Base-by-base conservation (phyloP, 23 tunicate genomes). In the Halocynthia aurantium region DNA sequence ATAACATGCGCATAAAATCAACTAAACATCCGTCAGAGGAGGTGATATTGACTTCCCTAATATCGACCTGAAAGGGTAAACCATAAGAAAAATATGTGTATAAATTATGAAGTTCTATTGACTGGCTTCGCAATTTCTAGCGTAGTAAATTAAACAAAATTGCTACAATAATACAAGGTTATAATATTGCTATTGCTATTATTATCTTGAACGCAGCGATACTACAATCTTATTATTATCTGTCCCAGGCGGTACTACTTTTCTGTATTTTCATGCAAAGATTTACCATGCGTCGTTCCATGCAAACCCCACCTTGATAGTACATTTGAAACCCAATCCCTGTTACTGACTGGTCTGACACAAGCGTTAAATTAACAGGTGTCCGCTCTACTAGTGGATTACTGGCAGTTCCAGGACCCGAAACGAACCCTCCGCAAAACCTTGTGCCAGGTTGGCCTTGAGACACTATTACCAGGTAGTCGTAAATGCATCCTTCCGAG, bases 401-500 rank as follows among this genome's bases (percentile, higher is more conserved):
- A 4, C 49, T 55, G 10, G 60, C 80, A 7, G 56, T 61, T 12
- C 49, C 70, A 40, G 31, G 49, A 65, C 10, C 9, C 19, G 70
- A 65, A 31, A 31, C 44, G 4, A 31, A 40, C 19, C 69, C 57
- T 6, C 93, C 86, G 80, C 93, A 87, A 53, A 81, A 71, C 77
- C 77, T 87, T 62, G 71, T 72, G 62, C 65, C 83, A 7, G 80
- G 31, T 52, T 71, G 51, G 12, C 71, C 86, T 50, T 70, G 54
- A 18, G 82, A 82, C 13, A 56, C 61, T 60, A 87, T 21, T 6
- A 83, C 62, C 20, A 87, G 61, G 66, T 21, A 87, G 82, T 87
- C 93, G 69, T 87, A 87, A 51, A 81, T 86, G 62, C 93, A 87
- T 62, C 72, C 82, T 61, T 76, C 67, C 5, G 93, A 78, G 52